Percentiles rank a stretch among this genome's conserved stretches.
These are phyloP conservation scores for Orientallactaga bullata DNA, from an alignment of 2,113 vertebrate genomes.

Conservation along the genomic window DNA sequence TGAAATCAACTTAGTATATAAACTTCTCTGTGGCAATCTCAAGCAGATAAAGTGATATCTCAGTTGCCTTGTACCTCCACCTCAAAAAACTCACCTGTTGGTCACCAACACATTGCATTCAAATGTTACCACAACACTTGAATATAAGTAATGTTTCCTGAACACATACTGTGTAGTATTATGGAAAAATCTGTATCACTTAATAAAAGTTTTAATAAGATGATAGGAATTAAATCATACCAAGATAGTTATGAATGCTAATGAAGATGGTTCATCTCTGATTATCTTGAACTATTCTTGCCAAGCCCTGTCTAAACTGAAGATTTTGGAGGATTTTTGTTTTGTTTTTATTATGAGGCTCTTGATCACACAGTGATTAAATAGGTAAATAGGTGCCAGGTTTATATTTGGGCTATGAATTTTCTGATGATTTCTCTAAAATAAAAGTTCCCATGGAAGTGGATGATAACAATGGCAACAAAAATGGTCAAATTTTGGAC, in stretches of 20 bases:
- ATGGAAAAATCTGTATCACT: background rate
- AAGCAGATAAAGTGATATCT: background rate
- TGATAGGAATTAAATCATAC: background rate
- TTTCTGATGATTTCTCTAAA: background rate
- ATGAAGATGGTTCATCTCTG: background rate
- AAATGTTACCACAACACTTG: background rate
- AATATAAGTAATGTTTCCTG: background rate
- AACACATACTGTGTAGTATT: background rate
- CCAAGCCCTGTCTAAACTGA: background rate
- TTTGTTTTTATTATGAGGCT: background rate
- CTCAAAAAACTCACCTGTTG: background rate
- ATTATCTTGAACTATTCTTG: background rate
- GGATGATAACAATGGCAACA: background rate
- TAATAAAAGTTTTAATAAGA: background rate
- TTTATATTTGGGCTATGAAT: background rate
- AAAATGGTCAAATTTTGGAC: background rate
- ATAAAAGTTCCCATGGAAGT: background rate
- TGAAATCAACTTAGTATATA: background rate
- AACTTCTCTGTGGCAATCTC: background rate
- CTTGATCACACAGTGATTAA: background rate
- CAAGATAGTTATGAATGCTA: background rate
- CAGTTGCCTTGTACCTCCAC: background rate
- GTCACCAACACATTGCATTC: background rate
- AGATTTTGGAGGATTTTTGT: background rate
- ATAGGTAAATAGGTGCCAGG: background rate